phyloP scores from a whole-genome alignment of 2,797 vertebrate species.

The Poeciliopsis presidionis region DNA sequence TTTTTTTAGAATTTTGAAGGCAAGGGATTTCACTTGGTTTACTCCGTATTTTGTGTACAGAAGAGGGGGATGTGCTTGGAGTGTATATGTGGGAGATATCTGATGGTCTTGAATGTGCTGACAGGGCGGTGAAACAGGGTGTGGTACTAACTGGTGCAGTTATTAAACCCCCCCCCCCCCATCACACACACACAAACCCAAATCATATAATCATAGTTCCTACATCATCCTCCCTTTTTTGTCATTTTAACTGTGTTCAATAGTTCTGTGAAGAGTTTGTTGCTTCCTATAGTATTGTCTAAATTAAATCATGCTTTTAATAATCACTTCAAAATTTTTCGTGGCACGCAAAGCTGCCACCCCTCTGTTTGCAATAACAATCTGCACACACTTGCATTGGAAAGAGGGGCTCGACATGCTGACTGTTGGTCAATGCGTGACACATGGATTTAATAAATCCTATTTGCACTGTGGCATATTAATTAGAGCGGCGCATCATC shows the following conservation, averaged over 20 bases:
- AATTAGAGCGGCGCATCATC: constrained; percentile 54
- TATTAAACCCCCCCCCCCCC: constrained; percentile 13
- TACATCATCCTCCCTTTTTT: constrained; percentile 1
- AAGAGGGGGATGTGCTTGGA: constrained; percentile 9
- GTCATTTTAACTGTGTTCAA: constrained; percentile 26
- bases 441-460: constrained; percentile 71
- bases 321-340: constrained; percentile 16
- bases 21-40: constrained; percentile 1
- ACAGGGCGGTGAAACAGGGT: constrained; percentile 63
- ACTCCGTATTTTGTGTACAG: constrained; percentile 2
- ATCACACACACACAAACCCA: constrained; percentile 2
- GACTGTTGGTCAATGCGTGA: constrained; percentile 39
- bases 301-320: constrained; percentile 6
- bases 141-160: constrained; percentile 56
- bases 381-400: constrained; percentile 10
- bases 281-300: background rate
- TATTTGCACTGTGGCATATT: constrained; percentile 61
- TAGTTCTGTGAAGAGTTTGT: constrained; percentile 12
- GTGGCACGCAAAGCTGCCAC: constrained; percentile 6
- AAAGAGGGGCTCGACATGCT: constrained; percentile 14
- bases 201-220: constrained; percentile 58
- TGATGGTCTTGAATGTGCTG: constrained; percentile 62
- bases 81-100: constrained; percentile 26
- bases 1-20: constrained; percentile 2
- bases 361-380: constrained; percentile 22